phyloP scores from a whole-genome alignment of 2,113 vertebrate genomes.

The Poecilia latipinna region DNA sequence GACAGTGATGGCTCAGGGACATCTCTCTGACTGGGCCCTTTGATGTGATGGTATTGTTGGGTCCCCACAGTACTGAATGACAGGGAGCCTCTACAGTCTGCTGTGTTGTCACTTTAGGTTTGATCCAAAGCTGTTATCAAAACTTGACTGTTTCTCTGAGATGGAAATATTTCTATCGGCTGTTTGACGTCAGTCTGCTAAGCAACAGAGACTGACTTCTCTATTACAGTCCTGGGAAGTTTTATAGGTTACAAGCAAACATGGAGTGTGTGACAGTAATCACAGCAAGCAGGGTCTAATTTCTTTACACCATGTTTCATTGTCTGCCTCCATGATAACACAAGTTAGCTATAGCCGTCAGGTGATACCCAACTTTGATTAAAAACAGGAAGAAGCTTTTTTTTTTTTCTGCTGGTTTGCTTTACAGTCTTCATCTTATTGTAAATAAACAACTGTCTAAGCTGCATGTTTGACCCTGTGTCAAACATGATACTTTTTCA shows the following conservation, averaged over 20 bases:
- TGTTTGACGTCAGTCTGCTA: background rate
- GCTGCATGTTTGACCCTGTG: conserved; percentile 5
- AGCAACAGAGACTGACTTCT: background rate
- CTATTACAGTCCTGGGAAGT: background rate
- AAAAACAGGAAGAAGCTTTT: no score
- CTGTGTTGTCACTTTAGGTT: no score
- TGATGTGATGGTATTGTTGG: no score
- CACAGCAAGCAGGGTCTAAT: conserved; percentile 4
- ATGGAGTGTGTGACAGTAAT: conserved; percentile 35
- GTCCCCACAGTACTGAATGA: background rate
- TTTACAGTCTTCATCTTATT: no score
- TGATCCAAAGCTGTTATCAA: conserved; percentile 20
- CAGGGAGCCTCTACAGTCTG: background rate
- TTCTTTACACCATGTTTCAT: conserved; percentile 25
- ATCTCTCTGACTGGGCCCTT: no score
- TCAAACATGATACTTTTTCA: background rate
- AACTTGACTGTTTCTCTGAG: conserved; percentile 36
- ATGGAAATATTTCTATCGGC: conserved; percentile 9
- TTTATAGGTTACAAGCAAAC: background rate
- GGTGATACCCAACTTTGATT: background rate
- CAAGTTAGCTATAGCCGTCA: no score
- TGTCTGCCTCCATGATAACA: conserved; percentile 9
- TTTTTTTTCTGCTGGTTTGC: no score
- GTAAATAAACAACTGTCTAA: background rate
- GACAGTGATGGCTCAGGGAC: no score